phyloP scores from a whole-genome alignment of 2,888 invertebrate genomes.

The Stenichneumon culpator region DNA sequence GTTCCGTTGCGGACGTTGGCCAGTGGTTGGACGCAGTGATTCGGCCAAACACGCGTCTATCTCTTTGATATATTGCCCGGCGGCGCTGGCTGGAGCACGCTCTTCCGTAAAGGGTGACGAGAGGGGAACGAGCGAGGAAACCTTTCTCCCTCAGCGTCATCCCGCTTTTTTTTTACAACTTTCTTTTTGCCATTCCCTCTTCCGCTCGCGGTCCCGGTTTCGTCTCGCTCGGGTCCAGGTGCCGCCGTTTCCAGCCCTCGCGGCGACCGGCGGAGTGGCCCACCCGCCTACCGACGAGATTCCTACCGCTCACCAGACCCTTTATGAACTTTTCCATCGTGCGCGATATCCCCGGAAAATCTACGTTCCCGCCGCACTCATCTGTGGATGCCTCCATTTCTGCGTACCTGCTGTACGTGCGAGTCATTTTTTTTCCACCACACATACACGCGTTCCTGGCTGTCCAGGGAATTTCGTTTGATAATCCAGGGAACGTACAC shows the following conservation, averaged over 20 bases:
- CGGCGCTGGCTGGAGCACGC: conserved; percentile 62
- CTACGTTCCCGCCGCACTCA: conserved; percentile 21
- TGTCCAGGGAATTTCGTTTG: conserved; percentile 60
- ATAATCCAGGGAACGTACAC: conserved; percentile 52
- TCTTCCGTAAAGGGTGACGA: conserved; percentile 50
- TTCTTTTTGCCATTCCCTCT: conserved; percentile 46
- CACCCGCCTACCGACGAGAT: conserved; percentile 32
- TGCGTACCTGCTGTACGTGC: conserved; percentile 9
- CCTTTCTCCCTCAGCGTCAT: conserved; percentile 13
- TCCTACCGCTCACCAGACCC: conserved; percentile 29
- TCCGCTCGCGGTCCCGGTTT: conserved; percentile 2
- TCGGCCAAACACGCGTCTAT: conserved; percentile 76
- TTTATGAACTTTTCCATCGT: conserved; percentile 54
- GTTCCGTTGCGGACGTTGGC: conserved; percentile 53
- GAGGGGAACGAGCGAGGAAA: conserved; percentile 25
- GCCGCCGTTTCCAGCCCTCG: conserved; percentile 19
- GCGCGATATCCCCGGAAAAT: conserved; percentile 26
- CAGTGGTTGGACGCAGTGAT: conserved; percentile 70
- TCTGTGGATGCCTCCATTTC: conserved; percentile 28
- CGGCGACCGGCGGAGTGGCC: neutral
- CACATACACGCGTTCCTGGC: conserved; percentile 25
- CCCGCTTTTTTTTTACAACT: conserved; percentile 23
- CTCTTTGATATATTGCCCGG: conserved; percentile 77
- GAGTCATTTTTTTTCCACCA: conserved; percentile 37
- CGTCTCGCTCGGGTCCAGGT: conserved; percentile 25